A percentile compares a stretch with the other conserved stretches of the same genome.
phyloP scores from a whole-genome alignment of 1,140 invertebrate species.

The Rhyacophila brunnea region DNA sequence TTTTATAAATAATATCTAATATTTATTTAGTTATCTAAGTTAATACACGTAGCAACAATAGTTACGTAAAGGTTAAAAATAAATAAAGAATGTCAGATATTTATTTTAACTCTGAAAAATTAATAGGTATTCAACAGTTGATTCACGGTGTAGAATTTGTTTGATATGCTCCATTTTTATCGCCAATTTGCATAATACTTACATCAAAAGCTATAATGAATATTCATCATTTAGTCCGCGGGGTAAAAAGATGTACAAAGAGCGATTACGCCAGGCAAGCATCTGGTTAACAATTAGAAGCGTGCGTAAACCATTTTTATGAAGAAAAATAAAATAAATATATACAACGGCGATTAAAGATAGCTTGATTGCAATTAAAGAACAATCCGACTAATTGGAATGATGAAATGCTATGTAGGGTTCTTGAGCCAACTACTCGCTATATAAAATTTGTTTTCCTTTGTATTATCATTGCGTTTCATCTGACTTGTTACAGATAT shows the following conservation, averaged over 20 bases:
- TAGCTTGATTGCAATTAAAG: conserved; percentile 24
- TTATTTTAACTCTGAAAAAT: no score
- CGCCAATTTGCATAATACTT: no score
- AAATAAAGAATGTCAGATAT: no score
- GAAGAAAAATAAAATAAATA: conserved; percentile 7
- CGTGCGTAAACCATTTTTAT: conserved; percentile 9
- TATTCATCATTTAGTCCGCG: conserved; percentile 14
- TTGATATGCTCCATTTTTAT: no score
- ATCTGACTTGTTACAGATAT: conserved; percentile 17
- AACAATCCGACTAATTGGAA: conserved; percentile 29
- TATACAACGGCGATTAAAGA: not conserved
- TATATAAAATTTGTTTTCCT: conserved; percentile 19
- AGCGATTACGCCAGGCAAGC: conserved; percentile 14
- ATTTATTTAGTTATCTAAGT: no score
- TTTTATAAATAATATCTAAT: no score
- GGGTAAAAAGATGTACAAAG: conserved; percentile 9
- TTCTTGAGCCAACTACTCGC: not conserved
- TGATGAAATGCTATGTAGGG: conserved; percentile 21
- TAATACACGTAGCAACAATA: no score
- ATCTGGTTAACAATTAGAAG: conserved; percentile 8
- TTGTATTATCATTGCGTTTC: conserved; percentile 5
- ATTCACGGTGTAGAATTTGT: no score
- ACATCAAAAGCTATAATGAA: conserved; percentile 5
- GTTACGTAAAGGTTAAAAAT: no score
- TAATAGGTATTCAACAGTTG: no score